These are phyloP conservation scores for Pseudoips prasinana DNA, from an alignment of 2,888 invertebrate genomes.

Conservation along the genomic window DNA sequence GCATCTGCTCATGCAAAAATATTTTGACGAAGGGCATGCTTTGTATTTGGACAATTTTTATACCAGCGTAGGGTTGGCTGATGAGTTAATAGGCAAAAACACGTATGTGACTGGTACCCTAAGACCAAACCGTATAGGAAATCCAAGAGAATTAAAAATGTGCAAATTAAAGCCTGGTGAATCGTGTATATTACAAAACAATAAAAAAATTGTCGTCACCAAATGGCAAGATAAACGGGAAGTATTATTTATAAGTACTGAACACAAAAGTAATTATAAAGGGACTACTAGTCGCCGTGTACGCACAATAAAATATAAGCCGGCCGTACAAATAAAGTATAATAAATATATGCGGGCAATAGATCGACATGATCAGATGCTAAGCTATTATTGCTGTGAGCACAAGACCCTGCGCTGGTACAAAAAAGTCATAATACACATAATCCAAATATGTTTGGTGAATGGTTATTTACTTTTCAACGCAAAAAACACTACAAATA, in stretches of 20 bases:
- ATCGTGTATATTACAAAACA: constrained; percentile 22
- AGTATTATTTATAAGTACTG: constrained; percentile 26
- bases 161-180: constrained; percentile 17
- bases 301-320: constrained; percentile 29
- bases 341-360: constrained; percentile 29
- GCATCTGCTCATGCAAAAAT: constrained; percentile 21
- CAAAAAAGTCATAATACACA: constrained; percentile 22
- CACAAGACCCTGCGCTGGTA: constrained; percentile 22
- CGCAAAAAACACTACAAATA: constrained; percentile 14
- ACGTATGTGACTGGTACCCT: constrained; percentile 27
- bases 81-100: constrained; percentile 22
- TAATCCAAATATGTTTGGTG: constrained; percentile 17
- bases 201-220: constrained; percentile 26
- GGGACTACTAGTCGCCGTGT: constrained; percentile 29
- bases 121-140: constrained; percentile 21
- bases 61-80: constrained; percentile 23
- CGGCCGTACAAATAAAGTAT: constrained; percentile 21
- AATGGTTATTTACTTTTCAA: constrained; percentile 14
- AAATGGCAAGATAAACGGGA: constrained; percentile 29
- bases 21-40: constrained; percentile 21
- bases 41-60: constrained; percentile 25
- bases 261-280: constrained; percentile 27
- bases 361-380: constrained; percentile 20
- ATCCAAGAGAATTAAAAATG: constrained; percentile 14
- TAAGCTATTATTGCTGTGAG: constrained; percentile 20